A percentile compares a stretch with the other conserved stretches of the same genome.
These are phyloP conservation scores for Sialis fuliginosa DNA, from an alignment of 2,888 invertebrate genomes.

Conservation along the genomic window DNA sequence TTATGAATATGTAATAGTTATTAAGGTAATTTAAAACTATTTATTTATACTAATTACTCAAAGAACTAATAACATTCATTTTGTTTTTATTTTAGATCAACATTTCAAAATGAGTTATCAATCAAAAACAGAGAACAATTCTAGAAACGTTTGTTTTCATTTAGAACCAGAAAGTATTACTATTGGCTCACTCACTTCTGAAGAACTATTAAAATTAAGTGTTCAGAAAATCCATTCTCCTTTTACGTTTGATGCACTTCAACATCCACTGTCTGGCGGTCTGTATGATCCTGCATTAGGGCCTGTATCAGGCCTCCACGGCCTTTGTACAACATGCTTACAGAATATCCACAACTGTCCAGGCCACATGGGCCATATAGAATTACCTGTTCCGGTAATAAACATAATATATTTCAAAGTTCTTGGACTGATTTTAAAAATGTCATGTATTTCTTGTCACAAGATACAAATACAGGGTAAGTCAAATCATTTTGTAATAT, in stretches of 20 bases:
- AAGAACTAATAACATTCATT: too few relatives aligned
- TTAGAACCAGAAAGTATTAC: too few relatives aligned
- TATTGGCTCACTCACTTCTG: conserved; percentile 13
- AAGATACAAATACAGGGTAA: conserved; percentile 46
- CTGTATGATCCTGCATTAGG: conserved; percentile 79
- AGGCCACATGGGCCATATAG: conserved; percentile 92
- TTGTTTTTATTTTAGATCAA: too few relatives aligned
- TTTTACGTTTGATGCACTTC: conserved; percentile 61
- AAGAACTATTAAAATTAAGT: conserved; percentile 64
- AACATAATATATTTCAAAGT: conserved; percentile 79
- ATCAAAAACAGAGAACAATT: too few relatives aligned
- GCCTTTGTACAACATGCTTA: conserved; percentile 67
- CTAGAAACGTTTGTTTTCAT: too few relatives aligned
- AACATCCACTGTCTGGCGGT: conserved; percentile 71
- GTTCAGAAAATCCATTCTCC: conserved; percentile 66
- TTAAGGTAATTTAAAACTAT: too few relatives aligned
- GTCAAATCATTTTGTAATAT: not conserved
- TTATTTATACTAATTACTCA: too few relatives aligned
- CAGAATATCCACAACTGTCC: conserved; percentile 49
- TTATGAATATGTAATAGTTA: too few relatives aligned
- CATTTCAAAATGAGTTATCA: too few relatives aligned
- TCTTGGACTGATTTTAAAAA: conserved; percentile 45
- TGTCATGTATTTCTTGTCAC: conserved; percentile 54
- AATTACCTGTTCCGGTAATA: conserved; percentile 69
- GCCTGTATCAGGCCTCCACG: conserved; percentile 18